phyloP scores from a whole-genome alignment of 2,797 vertebrate genomes.

The Poeciliopsis infans region DNA sequence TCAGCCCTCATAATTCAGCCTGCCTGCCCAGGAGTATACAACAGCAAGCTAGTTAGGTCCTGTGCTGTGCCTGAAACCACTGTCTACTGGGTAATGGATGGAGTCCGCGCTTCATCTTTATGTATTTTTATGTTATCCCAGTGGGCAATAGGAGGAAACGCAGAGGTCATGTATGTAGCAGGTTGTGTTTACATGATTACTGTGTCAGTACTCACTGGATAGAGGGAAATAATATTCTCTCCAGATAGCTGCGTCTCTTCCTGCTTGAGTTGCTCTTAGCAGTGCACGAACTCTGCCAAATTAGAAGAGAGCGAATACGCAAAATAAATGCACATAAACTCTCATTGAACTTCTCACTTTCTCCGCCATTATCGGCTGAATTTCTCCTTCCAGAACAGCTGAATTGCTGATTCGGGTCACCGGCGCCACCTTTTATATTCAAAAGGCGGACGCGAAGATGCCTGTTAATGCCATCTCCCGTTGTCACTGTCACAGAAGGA shows the following conservation, averaged over 20 bases:
- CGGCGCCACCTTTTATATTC: constrained; percentile 60
- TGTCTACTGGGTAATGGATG: constrained; percentile 75
- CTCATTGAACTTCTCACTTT: constrained; percentile 44
- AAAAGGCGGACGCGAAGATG: constrained; percentile 44
- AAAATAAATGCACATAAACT: constrained; percentile 49
- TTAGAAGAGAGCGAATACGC: constrained; percentile 28
- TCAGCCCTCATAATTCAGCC: constrained; percentile 76
- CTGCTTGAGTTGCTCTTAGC: constrained; percentile 16
- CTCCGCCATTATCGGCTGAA: constrained; percentile 35
- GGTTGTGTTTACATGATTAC: constrained; percentile 69
- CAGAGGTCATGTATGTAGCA: constrained; percentile 62
- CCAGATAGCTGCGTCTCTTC: constrained; percentile 6
- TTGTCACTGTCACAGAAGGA: constrained; percentile 73
- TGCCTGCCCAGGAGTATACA: constrained; percentile 72
- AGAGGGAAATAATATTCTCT: constrained; percentile 26
- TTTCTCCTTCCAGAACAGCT: constrained; percentile 34
- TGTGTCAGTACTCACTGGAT: constrained; percentile 8
- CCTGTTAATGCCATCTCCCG: constrained; percentile 65
- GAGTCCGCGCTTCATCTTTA: constrained; percentile 52
- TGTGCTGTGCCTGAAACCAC: constrained; percentile 64
- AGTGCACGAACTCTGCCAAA: constrained; percentile 33
- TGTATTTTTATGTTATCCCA: constrained; percentile 72
- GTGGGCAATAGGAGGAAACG: constrained; percentile 41
- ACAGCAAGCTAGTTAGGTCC: constrained; percentile 73
- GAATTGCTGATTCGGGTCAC: constrained; percentile 66